phyloP scores from a whole-genome alignment of 2,113 vertebrate genomes.

The Chelonoidis abingdonii region DNA sequence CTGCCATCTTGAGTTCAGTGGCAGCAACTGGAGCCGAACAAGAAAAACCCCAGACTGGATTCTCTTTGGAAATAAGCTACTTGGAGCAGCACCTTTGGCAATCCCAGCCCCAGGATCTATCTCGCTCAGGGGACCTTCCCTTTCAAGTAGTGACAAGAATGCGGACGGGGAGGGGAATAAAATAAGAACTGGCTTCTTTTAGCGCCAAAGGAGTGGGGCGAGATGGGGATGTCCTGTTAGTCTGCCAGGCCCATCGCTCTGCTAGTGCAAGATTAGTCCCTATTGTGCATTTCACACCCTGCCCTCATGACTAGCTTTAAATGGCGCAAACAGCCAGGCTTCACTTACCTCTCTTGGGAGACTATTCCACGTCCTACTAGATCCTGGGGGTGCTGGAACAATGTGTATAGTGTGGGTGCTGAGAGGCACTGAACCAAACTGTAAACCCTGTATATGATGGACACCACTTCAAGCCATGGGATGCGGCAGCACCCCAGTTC shows the following conservation, averaged over 20 bases:
- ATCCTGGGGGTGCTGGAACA: too few species aligned
- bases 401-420: too few species aligned
- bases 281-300: background rate
- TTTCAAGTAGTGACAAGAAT: background rate
- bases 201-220: background rate
- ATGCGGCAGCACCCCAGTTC: too few species aligned
- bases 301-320: background rate
- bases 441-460: too few species aligned
- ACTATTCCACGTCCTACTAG: background rate
- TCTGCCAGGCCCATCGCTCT: background rate
- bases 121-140: rapidly evolving
- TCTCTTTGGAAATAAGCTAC: background rate
- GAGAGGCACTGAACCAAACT: too few species aligned
- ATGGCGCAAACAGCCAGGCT: background rate
- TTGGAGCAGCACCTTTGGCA: background rate
- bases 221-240: background rate
- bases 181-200: background rate
- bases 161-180: background rate
- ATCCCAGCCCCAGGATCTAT: background rate
- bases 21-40: rapidly evolving
- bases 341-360: background rate
- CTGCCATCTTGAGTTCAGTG: slow-evolving; percentile 65
- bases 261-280: background rate
- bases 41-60: background rate
- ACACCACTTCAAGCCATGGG: too few species aligned